Base-by-base conservation (phyloP, 2,113 vertebrate species). In the Lycaon pictus region DNA sequence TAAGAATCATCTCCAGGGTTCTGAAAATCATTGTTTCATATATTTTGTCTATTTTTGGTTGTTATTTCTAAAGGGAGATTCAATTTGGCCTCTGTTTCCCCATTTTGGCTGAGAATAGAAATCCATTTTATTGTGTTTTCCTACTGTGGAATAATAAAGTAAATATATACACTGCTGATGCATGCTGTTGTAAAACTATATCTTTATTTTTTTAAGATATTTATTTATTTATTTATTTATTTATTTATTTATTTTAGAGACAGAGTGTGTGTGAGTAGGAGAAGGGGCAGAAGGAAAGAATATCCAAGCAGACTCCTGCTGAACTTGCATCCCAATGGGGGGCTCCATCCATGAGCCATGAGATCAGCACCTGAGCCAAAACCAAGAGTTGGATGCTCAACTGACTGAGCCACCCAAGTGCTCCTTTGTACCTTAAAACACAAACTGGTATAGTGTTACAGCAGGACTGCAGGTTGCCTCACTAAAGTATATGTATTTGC, bases 111-210 rank as follows among this genome's bases (percentile, higher is more conserved):
- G 48, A 79, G 4, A 91, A 51, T 12, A 72, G 55, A 81, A 87
- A 87, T 29, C 43, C 22, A 12, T 89, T 90, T 77, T 43, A 84
- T 43, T 60, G 35, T 55, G 55, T 88, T 56, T 82, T 69, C 48
- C 37, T 76, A 76, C 11, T 71, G 19, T 62, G 53, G 29, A 91
- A 77, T 92, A 81, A 85, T 71, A 58, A 65, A 55, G 65, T n/a
- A 82, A 76, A n/a, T 60, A 35, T 60, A n/a, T 15, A 51, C 5
- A 32, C 12, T 72, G 16, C 25, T 25, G 20, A 71, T 32, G 16
- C 23, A 7, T 72, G 29, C 12, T 88, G 92, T 9, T 65, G 5
- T 74, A 25, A 60, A 22, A 60, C 1, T 19, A 7, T n/a, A 69
- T 7, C 16, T 69, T 67, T n/a, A 17, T n/a, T 69, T 67, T 65